These are phyloP conservation scores for Hyalella azteca DNA, from an alignment of 2,888 invertebrate genomes.

Conservation along the genomic window DNA sequence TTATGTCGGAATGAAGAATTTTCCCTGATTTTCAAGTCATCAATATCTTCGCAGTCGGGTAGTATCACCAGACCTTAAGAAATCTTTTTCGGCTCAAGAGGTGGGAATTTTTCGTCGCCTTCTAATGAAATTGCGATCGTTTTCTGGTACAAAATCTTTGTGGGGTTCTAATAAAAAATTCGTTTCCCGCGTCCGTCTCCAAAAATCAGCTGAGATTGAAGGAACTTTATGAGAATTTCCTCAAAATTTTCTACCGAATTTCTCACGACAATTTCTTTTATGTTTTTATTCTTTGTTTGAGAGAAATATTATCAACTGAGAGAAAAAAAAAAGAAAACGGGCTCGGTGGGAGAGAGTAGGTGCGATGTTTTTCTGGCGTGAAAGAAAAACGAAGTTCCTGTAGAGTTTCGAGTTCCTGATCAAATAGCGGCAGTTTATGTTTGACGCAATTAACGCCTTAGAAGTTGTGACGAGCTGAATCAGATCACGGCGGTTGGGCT, in stretches of 20 bases:
- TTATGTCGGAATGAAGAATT: too few species aligned
- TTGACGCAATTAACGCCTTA: background rate
- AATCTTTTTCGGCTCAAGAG: too few species aligned
- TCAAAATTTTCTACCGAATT: too few species aligned
- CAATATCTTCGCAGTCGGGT: too few species aligned
- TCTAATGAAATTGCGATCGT: conserved; percentile 29
- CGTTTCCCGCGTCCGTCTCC: background rate
- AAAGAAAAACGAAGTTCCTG: background rate
- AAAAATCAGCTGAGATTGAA: background rate
- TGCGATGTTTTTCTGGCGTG: background rate
- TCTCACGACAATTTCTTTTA: background rate
- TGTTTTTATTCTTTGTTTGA: background rate
- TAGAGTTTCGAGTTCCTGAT: background rate
- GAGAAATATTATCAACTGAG: too few species aligned
- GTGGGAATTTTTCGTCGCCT: background rate
- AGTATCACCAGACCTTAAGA: too few species aligned
- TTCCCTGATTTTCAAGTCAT: too few species aligned
- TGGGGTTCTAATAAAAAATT: background rate
- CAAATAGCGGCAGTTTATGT: background rate
- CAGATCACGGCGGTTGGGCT: too few species aligned
- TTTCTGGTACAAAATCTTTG: conserved; percentile 6
- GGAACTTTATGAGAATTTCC: background rate
- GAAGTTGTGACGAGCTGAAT: too few species aligned
- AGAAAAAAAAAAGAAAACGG: too few species aligned
- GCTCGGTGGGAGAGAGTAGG: background rate